Percentiles rank a stretch among this genome's conserved stretches.
Evolutionary conservation across 2,113 vertebrate genomes (phyloP).

Genomic region (Holacanthus passer): DNA sequence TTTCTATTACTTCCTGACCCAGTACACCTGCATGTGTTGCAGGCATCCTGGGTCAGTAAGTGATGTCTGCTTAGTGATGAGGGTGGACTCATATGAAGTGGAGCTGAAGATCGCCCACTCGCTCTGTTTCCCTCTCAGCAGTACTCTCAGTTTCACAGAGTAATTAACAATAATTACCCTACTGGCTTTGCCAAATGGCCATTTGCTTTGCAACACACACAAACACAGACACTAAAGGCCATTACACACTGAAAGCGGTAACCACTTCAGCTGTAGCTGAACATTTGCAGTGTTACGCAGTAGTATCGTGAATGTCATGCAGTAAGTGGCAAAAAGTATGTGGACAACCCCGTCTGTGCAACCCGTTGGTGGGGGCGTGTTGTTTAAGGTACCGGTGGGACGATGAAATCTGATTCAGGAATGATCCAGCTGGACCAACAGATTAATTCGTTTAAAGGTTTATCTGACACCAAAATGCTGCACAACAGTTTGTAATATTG

Average conservation of each 20-base stretch:
- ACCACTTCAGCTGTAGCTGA: constrained; percentile 52
- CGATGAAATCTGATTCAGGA: background rate
- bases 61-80: constrained; percentile 38
- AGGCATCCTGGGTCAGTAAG: constrained; percentile 54
- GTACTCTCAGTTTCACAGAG: constrained; percentile 71
- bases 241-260: constrained; percentile 36
- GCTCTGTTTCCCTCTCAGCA: constrained; percentile 67
- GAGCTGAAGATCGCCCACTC: constrained; percentile 66
- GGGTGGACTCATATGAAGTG: constrained; percentile 51
- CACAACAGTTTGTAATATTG: background rate
- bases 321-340: background rate
- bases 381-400: background rate
- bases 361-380: background rate
- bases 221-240: constrained; percentile 49
- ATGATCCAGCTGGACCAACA: background rate
- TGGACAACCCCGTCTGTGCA: background rate
- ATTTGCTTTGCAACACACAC: constrained; percentile 66
- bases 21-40: constrained; percentile 12
- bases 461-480: background rate
- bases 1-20: constrained; percentile 36
- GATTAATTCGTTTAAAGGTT: background rate
- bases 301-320: constrained; percentile 1
- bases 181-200: constrained; percentile 73
- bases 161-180: constrained; percentile 81
- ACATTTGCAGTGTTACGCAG: constrained; percentile 46